phyloP scores from a whole-genome alignment of 2,888 invertebrate genomes.

The Sisyra nigra region DNA sequence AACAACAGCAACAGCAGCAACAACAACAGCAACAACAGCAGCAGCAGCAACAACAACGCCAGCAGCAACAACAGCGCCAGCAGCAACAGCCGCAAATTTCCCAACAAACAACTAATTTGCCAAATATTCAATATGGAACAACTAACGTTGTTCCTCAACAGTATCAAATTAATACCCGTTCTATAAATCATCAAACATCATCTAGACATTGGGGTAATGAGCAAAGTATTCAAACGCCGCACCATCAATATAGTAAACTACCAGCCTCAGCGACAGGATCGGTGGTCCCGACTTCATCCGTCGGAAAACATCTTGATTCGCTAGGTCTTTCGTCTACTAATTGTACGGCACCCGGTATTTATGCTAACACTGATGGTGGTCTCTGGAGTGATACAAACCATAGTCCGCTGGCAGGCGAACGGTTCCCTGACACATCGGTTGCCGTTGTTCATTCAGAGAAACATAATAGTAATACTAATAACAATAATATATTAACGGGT shows the following conservation, averaged over 20 bases:
- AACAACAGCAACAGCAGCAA: slow-evolving; percentile 16
- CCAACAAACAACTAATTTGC: slow-evolving; percentile 6
- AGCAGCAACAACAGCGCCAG: slow-evolving; percentile 15
- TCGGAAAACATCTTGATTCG: slow-evolving; percentile 24
- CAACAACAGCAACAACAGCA: slow-evolving; percentile 4
- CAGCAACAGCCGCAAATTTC: slow-evolving; percentile 19
- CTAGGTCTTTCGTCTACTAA: slow-evolving; percentile 27
- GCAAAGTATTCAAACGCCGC: slow-evolving; percentile 19
- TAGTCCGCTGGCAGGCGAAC: slow-evolving; percentile 22
- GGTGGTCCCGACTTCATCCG: slow-evolving; percentile 23
- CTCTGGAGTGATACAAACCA: slow-evolving; percentile 26
- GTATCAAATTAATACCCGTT: background rate
- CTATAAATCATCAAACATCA: too few species aligned
- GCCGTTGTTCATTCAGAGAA: slow-evolving; percentile 4
- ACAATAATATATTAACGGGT: slow-evolving; percentile 28
- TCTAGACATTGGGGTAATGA: too few species aligned
- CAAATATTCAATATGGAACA: background rate
- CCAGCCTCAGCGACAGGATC: slow-evolving; percentile 20
- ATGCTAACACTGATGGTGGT: slow-evolving; percentile 22
- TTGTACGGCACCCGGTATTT: slow-evolving; percentile 14
- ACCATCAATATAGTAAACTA: slow-evolving; percentile 20
- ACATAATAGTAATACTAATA: slow-evolving; percentile 11
- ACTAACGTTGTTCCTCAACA: background rate
- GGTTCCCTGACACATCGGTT: slow-evolving; percentile 5
- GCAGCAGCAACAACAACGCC: slow-evolving; percentile 7